Conservation (phyloP, 2,797 vertebrate genomes). For the Hybognathus amarus region DNA sequence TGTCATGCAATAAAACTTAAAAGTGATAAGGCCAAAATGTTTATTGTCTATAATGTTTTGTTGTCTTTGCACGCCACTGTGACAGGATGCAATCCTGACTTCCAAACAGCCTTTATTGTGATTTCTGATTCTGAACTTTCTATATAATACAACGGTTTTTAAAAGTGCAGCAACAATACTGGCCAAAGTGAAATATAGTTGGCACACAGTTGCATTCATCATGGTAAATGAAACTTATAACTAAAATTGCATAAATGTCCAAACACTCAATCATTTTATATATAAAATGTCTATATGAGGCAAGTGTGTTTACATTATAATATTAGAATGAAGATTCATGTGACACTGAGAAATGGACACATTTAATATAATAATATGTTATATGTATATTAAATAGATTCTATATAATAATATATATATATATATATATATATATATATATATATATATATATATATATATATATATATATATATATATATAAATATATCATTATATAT, state of each 20-base stretch:
- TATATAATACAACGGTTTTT: not conserved
- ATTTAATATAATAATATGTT: too few relatives aligned
- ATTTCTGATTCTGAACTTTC: not conserved
- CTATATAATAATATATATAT: too few relatives aligned
- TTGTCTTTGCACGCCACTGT: slow-evolving; percentile 2
- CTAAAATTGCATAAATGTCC: not conserved
- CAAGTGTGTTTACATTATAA: too few relatives aligned
- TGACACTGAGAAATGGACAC: too few relatives aligned
- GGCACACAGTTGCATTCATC: not conserved
- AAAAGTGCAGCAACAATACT: not conserved
- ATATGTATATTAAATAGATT: too few relatives aligned
- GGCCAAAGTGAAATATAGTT: not conserved
- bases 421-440: too few relatives aligned
- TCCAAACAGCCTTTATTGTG: slow-evolving; percentile 12
- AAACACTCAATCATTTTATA: not conserved
- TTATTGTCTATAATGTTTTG: not conserved
- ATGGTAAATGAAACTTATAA: not conserved
- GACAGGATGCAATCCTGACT: not conserved
- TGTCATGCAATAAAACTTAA: not conserved
- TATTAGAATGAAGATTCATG: too few relatives aligned
- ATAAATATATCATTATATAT: too few relatives aligned
- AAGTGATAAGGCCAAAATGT: not conserved
- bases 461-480: too few relatives aligned
- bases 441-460: too few relatives aligned
- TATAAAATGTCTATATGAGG: too few relatives aligned